Conservation (phyloP, 2,888 invertebrate species). For the Stramonita haemastoma region DNA sequence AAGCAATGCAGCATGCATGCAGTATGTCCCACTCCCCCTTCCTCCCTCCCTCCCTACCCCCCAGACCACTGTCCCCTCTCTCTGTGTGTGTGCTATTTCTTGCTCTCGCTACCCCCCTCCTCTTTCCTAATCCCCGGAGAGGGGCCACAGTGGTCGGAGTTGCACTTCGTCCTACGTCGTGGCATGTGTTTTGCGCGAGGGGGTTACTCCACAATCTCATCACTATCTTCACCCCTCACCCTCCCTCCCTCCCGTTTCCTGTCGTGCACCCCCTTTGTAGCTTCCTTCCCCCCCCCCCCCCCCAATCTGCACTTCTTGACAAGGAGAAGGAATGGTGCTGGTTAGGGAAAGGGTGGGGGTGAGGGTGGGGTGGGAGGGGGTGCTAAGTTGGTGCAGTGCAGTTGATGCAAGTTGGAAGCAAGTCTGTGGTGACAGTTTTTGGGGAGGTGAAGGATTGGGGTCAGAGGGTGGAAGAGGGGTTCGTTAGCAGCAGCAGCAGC, state of each 20-base stretch:
- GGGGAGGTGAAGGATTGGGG: background rate
- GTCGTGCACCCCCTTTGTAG: background rate
- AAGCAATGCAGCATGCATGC: slow-evolving; percentile 31
- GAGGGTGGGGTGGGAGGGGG: background rate
- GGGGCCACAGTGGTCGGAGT: background rate
- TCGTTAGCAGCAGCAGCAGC: background rate
- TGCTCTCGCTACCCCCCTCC: background rate
- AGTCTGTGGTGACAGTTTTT: background rate
- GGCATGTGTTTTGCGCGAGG: background rate
- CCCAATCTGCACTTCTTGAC: background rate
- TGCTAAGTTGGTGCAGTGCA: no score
- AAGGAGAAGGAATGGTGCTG: background rate
- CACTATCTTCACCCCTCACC: background rate
- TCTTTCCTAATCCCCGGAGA: background rate
- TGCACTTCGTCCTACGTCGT: background rate
- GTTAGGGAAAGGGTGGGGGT: background rate
- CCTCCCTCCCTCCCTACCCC: background rate
- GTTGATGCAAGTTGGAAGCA: no score
- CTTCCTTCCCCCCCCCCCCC: background rate
- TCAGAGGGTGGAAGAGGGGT: background rate
- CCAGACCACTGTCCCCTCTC: background rate
- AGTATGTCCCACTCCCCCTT: background rate
- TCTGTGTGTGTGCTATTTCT: background rate
- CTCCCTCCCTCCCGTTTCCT: background rate
- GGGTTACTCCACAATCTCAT: background rate